Base-by-base conservation (phyloP, 2,113 vertebrate species). In the Recurvirostra avosetta region DNA sequence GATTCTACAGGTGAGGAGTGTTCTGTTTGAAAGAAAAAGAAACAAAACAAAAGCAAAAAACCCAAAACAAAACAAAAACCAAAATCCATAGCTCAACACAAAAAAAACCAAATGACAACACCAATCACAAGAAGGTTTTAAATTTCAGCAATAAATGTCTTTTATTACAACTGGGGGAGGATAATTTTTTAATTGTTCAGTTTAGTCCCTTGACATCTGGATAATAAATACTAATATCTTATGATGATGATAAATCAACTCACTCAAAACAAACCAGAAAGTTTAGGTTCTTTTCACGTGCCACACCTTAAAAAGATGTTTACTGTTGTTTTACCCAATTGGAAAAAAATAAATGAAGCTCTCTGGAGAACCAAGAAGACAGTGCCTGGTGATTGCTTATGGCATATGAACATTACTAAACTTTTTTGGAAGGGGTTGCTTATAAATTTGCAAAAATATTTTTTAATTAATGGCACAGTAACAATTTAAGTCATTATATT, bases 211-310 rank as follows among this genome's bases (percentile, higher is more conserved):
- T 95, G 22, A 67, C 12, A 71, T 59, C 20, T 82, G 12, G 1
- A 3, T 50, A 58, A 38, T 47, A 76, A 75, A 84, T 30, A 53
- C 25, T 50, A 47, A 29, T 75, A 34, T 38, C 30, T 59, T 59
- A 20, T 14, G 3, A 47, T 72, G 2, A 41, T 0, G 0, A 3
- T 20, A 83, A 55, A 82, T 79, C 15, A 52, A 9, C 5, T 73
- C 12, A 72, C 27, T 73, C 12, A 25, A 80, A 94, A 67, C 21
- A 41, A 55, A 86, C 12, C 5, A 43, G 9, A 68, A 66, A 55
- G 5, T 32, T 63, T 34, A 1, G 5, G 45, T 77, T 79, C 3
- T 68, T 59, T 72, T 83, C 22, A 19, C 3, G 1, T 65, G 20
- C 12, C 23, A 34, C 12, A 91, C 9, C 4, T 40, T 16, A 29